Percentiles rank a stretch among this genome's conserved stretches.
Conservation (phyloP, 2,113 vertebrate species). For the Oncorhynchus masou region DNA sequence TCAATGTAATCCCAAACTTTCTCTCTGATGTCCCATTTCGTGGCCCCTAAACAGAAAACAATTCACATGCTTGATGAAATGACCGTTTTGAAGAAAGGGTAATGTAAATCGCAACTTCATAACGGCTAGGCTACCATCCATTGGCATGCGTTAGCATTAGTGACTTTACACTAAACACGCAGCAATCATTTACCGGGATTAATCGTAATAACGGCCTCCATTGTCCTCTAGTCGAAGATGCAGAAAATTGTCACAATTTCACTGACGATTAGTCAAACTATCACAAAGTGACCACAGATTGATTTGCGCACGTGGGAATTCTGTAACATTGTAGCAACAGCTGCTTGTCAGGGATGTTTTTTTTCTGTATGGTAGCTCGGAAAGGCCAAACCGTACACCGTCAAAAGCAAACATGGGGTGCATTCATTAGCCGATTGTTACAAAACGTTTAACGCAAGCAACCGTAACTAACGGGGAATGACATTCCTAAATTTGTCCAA, state of each 20-base stretch:
- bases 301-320: conserved; percentile 42
- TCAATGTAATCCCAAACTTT: conserved; percentile 91
- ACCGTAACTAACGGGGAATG: no score
- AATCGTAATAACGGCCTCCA: conserved; percentile 59
- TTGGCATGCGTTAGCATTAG: background rate
- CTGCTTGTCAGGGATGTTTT: conserved; percentile 55
- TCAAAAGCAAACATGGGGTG: background rate
- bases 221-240: conserved; percentile 15
- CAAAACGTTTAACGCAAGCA: no score
- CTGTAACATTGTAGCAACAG: conserved; percentile 55
- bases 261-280: background rate
- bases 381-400: background rate
- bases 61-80: background rate
- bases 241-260: conserved; percentile 2
- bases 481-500: no score
- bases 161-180: background rate
- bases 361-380: conserved; percentile 56
- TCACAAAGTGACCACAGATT: background rate
- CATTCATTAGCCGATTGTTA: no score
- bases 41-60: conserved; percentile 55
- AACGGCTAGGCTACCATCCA: background rate
- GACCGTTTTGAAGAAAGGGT: background rate
- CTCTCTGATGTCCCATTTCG: conserved; percentile 85
- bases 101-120: background rate
- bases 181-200: conserved; percentile 48